Conservation (phyloP, 2,797 vertebrate genomes). For the Pipistrellus nathusii region DNA sequence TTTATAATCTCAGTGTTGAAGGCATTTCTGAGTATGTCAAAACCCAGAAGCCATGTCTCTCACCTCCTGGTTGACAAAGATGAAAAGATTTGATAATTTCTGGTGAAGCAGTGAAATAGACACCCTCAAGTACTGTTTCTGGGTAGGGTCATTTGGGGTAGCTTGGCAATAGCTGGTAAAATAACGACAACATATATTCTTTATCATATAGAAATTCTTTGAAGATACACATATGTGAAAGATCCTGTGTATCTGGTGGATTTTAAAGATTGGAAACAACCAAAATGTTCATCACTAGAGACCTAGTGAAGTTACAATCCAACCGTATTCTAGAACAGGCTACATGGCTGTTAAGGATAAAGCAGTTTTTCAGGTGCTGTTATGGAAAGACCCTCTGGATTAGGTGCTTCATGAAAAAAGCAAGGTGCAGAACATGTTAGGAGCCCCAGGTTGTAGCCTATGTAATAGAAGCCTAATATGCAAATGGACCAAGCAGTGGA, state of each 20-base stretch:
- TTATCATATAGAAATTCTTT: not conserved
- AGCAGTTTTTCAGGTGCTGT: not conserved
- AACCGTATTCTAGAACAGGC: accelerated
- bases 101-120: not conserved
- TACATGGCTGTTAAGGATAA: too few relatives aligned
- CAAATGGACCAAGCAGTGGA: too few relatives aligned
- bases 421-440: not conserved
- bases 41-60: not conserved
- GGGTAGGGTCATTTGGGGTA: not conserved
- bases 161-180: not conserved
- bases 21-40: not conserved
- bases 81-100: not conserved
- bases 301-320: not conserved
- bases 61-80: not conserved
- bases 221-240: not conserved
- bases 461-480: too few relatives aligned
- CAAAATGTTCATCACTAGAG: not conserved
- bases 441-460: not conserved
- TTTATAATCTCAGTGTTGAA: not conserved
- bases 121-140: not conserved
- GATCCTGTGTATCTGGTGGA: not conserved
- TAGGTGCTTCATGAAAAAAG: not conserved
- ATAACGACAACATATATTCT: not conserved
- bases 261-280: not conserved
- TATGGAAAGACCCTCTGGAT: not conserved